Conservation (phyloP, 2,797 vertebrate genomes). For the Myotis vivesi region DNA sequence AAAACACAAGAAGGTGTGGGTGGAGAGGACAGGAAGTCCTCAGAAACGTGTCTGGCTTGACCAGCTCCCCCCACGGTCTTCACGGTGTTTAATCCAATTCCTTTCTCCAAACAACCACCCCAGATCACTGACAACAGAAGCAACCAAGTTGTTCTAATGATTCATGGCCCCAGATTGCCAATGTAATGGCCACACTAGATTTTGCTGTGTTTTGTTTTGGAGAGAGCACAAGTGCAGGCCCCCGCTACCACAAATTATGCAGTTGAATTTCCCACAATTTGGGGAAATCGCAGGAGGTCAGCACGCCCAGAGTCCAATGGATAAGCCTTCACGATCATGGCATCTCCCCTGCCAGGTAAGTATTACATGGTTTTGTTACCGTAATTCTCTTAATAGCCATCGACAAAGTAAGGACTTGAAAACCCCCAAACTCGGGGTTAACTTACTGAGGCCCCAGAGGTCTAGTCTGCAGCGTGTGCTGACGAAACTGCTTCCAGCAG, state of each 20-base stretch:
- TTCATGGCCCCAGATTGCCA: neutral
- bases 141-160: neutral
- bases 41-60: neutral
- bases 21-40: too few relatives aligned
- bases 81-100: neutral
- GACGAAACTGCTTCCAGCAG: neutral
- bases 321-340: neutral
- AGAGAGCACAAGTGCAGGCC: neutral
- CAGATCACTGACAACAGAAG: neutral
- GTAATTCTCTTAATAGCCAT: neutral
- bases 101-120: constrained; percentile 40
- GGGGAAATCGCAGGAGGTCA: neutral
- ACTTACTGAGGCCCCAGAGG: neutral
- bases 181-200: neutral
- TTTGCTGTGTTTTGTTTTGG: neutral
- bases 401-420: neutral
- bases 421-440: neutral
- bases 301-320: neutral
- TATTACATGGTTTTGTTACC: neutral
- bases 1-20: accelerated
- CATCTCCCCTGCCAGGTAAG: neutral
- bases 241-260: neutral
- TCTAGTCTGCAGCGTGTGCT: accelerated
- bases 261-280: neutral
- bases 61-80: neutral